Evolutionary conservation across 1,140 invertebrate genomes (phyloP).

Genomic region (Microplitis demolitor): DNA sequence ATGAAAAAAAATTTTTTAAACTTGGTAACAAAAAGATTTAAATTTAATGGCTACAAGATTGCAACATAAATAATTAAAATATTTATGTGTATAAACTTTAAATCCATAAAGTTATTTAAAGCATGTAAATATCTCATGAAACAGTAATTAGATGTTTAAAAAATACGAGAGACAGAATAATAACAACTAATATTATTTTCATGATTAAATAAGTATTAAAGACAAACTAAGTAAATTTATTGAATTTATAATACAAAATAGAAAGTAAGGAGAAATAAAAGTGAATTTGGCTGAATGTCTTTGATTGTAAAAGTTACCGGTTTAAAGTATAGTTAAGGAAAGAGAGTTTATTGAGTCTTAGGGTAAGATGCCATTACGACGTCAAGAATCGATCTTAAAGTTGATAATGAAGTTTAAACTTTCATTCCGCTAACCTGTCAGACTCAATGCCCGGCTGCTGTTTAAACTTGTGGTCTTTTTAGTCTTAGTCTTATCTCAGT

Average conservation of each 20-base stretch:
- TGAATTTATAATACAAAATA: not conserved
- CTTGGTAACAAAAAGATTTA: too few species aligned
- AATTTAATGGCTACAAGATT: too few species aligned
- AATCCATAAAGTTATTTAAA: too few species aligned
- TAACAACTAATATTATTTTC: not conserved
- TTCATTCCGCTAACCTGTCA: constrained; percentile 17
- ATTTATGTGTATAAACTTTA: too few species aligned
- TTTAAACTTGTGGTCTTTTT: constrained; percentile 4
- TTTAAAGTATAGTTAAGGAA: not conserved
- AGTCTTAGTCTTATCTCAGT: not conserved
- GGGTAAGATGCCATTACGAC: constrained; percentile 22
- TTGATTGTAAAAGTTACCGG: constrained; percentile 1
- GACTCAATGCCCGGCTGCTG: not conserved
- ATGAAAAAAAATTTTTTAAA: too few species aligned
- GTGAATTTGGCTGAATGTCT: not conserved
- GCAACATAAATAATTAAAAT: too few species aligned
- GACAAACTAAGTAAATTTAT: not conserved
- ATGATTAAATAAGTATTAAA: not conserved
- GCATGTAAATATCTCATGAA: too few species aligned
- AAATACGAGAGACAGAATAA: too few species aligned
- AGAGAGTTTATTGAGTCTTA: constrained; percentile 21
- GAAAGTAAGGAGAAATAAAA: not conserved
- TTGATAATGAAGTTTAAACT: constrained; percentile 33
- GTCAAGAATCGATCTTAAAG: constrained; percentile 28
- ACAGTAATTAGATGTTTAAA: too few species aligned